Base-by-base conservation (phyloP, 2,113 vertebrate species). In the Myotis davidii region DNA sequence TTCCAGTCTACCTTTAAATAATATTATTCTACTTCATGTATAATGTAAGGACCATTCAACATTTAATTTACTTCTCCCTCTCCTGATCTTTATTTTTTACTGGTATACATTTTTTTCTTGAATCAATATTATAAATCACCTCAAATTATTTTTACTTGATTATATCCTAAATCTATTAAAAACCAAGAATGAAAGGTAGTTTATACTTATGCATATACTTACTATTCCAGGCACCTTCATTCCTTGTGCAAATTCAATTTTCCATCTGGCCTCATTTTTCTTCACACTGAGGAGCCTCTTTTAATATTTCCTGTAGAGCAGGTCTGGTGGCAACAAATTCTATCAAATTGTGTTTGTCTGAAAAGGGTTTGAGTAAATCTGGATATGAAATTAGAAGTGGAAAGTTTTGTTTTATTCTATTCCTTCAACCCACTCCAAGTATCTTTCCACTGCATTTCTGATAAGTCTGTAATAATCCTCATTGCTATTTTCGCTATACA, bases 201-300 rank as follows among this genome's bases (percentile, higher is more conserved):
- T 85, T 64, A 27, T 70, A 52, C 52, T 27, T 76, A 16, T 82
- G 37, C 4, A 32, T 16, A 17, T 84, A 85, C 42, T 87, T 17
- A 78, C 6, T 8, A 83, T 86, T 85, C 4, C n/a, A 74, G 39
- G 48, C 32, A 73, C 29, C 70, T 14, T 77, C 18, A 77, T 92
- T 94, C 21, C 5, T 76, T 82, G 23, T 50, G 17, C 39, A 90
- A 89, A 85, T 82, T 95, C 61, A 70, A 8, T 76, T 74, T 92
- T 70, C 10, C 45, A 72, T 74, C 34, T 86, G 73, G 23, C 2
- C 67, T 70, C 45, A 50, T 67, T 82, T 82, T 81, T 73, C 25
- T 77, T 85, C 21, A 89, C 61, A 18, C 20, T 79, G 5, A 42
- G 64, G 8, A 74, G 79, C 18, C 61, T 78, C 16, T 69, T 70